Evolutionary conservation across 2,113 vertebrate genomes (phyloP).

Genomic region (Microcebus murinus): DNA sequence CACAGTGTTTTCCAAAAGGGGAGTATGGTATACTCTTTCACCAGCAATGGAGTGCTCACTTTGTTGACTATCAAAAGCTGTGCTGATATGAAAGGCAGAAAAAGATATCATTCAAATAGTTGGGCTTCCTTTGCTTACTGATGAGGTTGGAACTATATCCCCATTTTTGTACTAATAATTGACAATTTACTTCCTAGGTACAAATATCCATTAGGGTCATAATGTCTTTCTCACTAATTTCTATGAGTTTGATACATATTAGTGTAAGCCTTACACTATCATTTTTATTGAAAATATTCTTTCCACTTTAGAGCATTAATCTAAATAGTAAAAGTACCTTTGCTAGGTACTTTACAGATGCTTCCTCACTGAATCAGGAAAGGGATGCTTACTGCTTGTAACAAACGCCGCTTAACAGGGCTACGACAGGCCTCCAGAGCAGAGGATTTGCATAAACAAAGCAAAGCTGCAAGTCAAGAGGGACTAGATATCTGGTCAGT

Average conservation of each 20-base stretch:
- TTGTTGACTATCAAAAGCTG: neutral
- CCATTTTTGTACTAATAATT: neutral
- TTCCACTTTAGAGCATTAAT: neutral
- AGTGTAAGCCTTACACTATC: neutral
- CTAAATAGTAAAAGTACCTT: neutral
- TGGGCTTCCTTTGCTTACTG: neutral
- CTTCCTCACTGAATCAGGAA: neutral
- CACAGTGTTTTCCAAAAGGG: neutral
- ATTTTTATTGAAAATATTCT: neutral
- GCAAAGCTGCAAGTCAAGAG: neutral
- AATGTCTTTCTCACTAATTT: neutral
- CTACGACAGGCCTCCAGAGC: neutral
- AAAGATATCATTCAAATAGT: neutral
- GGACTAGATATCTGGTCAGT: neutral
- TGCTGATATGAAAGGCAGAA: neutral
- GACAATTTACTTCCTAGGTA: neutral
- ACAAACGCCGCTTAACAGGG: neutral
- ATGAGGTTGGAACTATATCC: neutral
- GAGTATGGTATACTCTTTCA: neutral
- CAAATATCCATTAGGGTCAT: neutral
- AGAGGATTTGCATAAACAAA: neutral
- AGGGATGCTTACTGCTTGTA: neutral
- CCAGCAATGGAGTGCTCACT: neutral
- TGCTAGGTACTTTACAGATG: neutral
- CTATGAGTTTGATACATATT: neutral